Conservation (phyloP, 2,797 vertebrate species). For the Chanos chanos region DNA sequence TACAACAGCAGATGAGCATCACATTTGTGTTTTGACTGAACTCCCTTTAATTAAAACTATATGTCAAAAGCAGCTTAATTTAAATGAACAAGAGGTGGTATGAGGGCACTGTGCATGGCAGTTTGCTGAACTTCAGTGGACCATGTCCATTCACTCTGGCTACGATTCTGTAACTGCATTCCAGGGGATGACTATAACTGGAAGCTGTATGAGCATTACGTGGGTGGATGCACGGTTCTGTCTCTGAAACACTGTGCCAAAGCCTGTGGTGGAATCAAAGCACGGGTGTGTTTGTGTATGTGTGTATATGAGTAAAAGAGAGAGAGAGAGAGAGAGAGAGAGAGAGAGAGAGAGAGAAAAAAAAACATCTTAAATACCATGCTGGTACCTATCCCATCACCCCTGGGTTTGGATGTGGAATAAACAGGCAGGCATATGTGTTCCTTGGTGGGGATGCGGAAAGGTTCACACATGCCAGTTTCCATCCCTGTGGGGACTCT, state of each 20-base stretch:
- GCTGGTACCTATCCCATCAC: constrained; percentile 34
- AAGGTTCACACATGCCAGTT: constrained; percentile 49
- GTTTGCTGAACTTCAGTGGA: constrained; percentile 9
- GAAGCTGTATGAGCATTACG: not conserved
- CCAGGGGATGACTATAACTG: not conserved
- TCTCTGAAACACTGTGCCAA: constrained; percentile 7
- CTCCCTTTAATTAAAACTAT: not conserved
- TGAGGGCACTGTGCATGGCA: constrained; percentile 11
- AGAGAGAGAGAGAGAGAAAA: constrained; percentile 34
- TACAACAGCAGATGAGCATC: too few species aligned
- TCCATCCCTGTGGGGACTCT: constrained; percentile 48
- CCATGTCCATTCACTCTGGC: constrained; percentile 6
- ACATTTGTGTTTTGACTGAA: too few species aligned
- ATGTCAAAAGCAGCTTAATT: not conserved
- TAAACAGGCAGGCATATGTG: constrained; percentile 62
- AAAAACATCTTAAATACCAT: constrained; percentile 24
- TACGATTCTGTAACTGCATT: not conserved
- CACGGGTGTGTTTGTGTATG: constrained; percentile 2
- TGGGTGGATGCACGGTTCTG: constrained; percentile 5
- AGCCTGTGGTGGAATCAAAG: not conserved
- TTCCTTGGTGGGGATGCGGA: constrained; percentile 59
- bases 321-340: constrained; percentile 28
- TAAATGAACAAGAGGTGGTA: not conserved
- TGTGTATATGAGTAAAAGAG: not conserved
- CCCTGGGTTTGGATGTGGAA: constrained; percentile 35